phyloP scores from a whole-genome alignment of 2,888 invertebrate genomes.

The Automeris io region DNA sequence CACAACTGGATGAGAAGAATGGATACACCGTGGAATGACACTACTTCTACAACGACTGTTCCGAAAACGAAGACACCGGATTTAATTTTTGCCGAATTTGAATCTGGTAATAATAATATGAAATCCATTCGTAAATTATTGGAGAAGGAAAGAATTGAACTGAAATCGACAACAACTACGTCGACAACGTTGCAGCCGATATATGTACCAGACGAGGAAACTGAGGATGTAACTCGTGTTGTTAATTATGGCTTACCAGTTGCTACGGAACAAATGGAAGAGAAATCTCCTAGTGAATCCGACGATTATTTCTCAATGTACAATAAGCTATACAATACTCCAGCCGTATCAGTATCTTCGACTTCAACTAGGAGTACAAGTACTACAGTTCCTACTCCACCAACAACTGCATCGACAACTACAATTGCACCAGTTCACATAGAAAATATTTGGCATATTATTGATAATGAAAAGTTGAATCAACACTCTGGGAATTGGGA shows the following conservation, averaged over 20 bases:
- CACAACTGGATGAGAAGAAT: conserved; percentile 64
- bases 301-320: conserved; percentile 50
- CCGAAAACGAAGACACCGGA: conserved; percentile 51
- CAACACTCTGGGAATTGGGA: conserved; percentile 51
- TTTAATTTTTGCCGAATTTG: conserved; percentile 68
- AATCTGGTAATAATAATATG: conserved; percentile 44
- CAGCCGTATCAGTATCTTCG: conserved; percentile 35
- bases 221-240: conserved; percentile 22
- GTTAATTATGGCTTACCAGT: conserved; percentile 32
- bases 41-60: conserved; percentile 32
- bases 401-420: conserved; percentile 35
- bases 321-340: conserved; percentile 44
- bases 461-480: conserved; percentile 56
- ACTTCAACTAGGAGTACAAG: conserved; percentile 31
- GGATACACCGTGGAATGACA: conserved; percentile 39
- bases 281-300: conserved; percentile 29
- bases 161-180: conserved; percentile 28
- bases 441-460: conserved; percentile 67
- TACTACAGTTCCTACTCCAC: conserved; percentile 33
- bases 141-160: conserved; percentile 45
- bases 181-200: conserved; percentile 43
- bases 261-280: conserved; percentile 18
- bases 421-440: conserved; percentile 35
- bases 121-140: conserved; percentile 62
- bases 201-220: conserved; percentile 50